Evolutionary conservation across 1,140 invertebrate genomes (phyloP).

Genomic region (Pogonognathellus flavescens): DNA sequence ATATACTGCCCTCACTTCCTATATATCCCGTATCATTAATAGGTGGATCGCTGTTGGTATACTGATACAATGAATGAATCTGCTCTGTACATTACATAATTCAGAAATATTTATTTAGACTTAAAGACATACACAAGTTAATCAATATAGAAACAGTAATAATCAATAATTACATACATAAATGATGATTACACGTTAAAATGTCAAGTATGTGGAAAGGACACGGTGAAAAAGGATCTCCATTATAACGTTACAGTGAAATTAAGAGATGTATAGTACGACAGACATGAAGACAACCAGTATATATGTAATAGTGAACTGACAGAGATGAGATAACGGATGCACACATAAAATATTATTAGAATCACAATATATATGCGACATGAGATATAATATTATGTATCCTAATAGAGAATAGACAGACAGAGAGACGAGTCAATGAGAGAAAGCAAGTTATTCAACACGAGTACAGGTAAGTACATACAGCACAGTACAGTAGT

Average conservation of each 20-base stretch:
- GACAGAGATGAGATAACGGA: conserved; percentile 7
- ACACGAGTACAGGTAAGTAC: conserved; percentile 9
- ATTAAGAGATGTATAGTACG: conserved; percentile 47
- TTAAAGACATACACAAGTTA: conserved; percentile 31
- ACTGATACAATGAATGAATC: conserved; percentile 17
- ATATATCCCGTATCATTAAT: neutral
- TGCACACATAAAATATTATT: neutral
- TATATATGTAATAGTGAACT: neutral
- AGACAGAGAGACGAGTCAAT: neutral
- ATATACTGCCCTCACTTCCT: neutral
- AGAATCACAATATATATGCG: neutral
- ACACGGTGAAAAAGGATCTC: neutral
- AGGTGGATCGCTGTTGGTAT: no score
- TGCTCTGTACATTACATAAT: conserved; percentile 22
- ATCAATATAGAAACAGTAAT: conserved; percentile 20
- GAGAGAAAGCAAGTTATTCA: conserved; percentile 28
- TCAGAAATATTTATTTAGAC: conserved; percentile 9
- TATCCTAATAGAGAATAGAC: neutral
- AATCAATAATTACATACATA: conserved; percentile 15
- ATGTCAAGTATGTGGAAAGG: conserved; percentile 2
- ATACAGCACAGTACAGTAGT: conserved; percentile 22
- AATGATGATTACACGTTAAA: conserved; percentile 4
- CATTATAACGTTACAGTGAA: conserved; percentile 8
- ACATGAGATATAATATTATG: no score
- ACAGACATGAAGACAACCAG: conserved; percentile 31